Evolutionary conservation across 2,797 vertebrate genomes (phyloP), one percentile per base, ranked within the genome.

Genomic region (Tympanoctomys barrerae): DNA sequence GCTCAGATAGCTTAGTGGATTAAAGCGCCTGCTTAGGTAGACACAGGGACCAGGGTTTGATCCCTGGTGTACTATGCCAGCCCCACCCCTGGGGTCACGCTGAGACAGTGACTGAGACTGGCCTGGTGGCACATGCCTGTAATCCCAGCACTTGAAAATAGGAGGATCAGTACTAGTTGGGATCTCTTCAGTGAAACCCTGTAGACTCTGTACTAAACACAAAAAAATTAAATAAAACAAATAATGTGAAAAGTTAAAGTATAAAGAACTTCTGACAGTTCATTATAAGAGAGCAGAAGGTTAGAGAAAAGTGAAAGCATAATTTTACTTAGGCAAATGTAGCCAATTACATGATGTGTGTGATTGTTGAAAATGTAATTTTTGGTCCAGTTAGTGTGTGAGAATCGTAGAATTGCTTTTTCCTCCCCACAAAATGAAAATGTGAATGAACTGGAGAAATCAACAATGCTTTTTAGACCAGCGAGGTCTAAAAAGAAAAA

Each of bases 271-370:
- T 77, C 10, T 75, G 22, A 73, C 1, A 61, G 16, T 52, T 82
- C 26, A 93, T 0, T 46, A 28, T 11, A 91, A 87, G n/a, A 66
- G 81, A 94, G 52, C 4, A 92, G 46, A 78, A 87, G 21, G 33
- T 10, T 9, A 73, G 24, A 13, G 12, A 87, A 95, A 92, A 83
- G 28, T 71, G 64, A 77, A 87, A 90, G 84, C 13, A 73, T 81
- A 83, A 89, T 66, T 83, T 68, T 64, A 10, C 36, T 36, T 92
- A 78, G 90, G 18, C 42, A 97, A 54, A 93, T 71, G 2, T 89
- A 89, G 59, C 19, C 83, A 10, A 80, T 57, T 86, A 81, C 9
- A 54, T 52, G 87, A 87, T 78, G 19, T 49, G 5, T 66, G 7
- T 77, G 31, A 88, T 4, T 52, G 24, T 5, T 82, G 33, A 86